Percentiles rank a stretch among this genome's conserved stretches.
Evolutionary conservation across 2,113 vertebrate genomes (phyloP).

Genomic region (Campylomormyrus tamandua): DNA sequence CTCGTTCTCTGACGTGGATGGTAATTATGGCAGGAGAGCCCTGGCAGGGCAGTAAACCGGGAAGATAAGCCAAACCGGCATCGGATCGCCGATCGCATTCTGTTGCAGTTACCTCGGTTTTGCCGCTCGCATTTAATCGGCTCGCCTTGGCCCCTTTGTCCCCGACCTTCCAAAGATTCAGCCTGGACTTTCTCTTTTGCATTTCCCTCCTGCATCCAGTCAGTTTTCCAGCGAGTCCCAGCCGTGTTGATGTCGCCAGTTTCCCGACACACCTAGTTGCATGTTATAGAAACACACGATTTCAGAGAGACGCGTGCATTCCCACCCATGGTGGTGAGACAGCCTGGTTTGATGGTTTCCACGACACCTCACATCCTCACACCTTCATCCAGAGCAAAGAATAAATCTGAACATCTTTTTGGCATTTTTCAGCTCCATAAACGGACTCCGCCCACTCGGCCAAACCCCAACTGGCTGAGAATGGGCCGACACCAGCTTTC

Average conservation of each 20-base stretch:
- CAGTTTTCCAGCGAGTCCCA: neutral
- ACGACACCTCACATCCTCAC: neutral
- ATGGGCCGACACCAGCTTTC: neutral
- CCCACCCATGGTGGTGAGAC: neutral
- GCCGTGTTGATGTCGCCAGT: neutral
- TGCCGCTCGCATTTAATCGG: neutral
- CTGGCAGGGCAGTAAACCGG: neutral
- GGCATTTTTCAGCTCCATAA: neutral
- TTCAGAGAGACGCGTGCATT: neutral
- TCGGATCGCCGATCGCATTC: neutral
- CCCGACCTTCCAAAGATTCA: neutral
- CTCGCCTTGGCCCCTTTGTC: neutral
- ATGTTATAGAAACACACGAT: neutral
- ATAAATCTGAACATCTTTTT: neutral
- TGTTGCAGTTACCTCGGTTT: neutral
- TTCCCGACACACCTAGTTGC: neutral
- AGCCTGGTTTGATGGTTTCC: neutral
- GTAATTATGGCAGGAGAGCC: neutral
- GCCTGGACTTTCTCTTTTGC: neutral
- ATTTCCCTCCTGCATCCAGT: neutral
- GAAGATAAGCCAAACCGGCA: neutral
- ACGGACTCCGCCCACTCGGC: neutral
- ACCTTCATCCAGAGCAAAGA: neutral
- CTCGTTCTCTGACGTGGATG: neutral
- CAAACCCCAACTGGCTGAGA: neutral